Conservation (phyloP, 2,888 invertebrate species). For the Eudemis profundana region DNA sequence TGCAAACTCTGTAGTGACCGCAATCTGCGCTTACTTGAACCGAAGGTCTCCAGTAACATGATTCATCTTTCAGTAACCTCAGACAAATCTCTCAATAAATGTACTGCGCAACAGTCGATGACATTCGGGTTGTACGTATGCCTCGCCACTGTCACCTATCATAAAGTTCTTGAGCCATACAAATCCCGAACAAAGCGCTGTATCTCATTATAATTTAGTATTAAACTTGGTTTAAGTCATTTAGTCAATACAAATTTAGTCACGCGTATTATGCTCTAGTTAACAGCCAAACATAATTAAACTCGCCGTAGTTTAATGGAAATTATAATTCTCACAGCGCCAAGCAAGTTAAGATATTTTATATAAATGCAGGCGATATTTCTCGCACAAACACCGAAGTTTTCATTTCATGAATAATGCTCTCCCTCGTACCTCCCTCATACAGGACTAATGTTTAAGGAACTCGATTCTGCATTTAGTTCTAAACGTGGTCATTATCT, state of each 20-base stretch:
- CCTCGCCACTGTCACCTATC: too few relatives aligned
- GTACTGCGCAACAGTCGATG: too few relatives aligned
- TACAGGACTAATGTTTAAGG: conserved; percentile 13
- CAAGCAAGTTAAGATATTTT: conserved; percentile 34
- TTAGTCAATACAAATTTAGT: conserved; percentile 20
- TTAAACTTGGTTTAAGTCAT: conserved; percentile 7
- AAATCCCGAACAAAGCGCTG: too few relatives aligned
- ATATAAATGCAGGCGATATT: conserved; percentile 42
- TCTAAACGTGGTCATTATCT: conserved; percentile 16
- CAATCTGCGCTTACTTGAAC: too few relatives aligned
- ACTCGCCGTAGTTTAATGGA: conserved; percentile 35
- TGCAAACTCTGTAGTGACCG: too few relatives aligned
- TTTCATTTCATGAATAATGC: conserved; percentile 42
- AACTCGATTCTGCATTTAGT: conserved; percentile 23
- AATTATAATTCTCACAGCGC: conserved; percentile 35
- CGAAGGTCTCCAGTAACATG: too few relatives aligned
- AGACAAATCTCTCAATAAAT: too few relatives aligned
- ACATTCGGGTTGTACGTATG: too few relatives aligned
- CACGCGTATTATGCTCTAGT: conserved; percentile 20
- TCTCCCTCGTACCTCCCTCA: conserved; percentile 15
- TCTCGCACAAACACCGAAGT: conserved; percentile 38
- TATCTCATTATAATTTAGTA: too few relatives aligned
- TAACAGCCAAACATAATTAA: conserved; percentile 29
- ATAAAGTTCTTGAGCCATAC: too few relatives aligned
- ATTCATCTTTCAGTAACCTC: too few relatives aligned